Evolutionary conservation across 1,140 invertebrate genomes (phyloP).

Genomic region (Homarus americanus): DNA sequence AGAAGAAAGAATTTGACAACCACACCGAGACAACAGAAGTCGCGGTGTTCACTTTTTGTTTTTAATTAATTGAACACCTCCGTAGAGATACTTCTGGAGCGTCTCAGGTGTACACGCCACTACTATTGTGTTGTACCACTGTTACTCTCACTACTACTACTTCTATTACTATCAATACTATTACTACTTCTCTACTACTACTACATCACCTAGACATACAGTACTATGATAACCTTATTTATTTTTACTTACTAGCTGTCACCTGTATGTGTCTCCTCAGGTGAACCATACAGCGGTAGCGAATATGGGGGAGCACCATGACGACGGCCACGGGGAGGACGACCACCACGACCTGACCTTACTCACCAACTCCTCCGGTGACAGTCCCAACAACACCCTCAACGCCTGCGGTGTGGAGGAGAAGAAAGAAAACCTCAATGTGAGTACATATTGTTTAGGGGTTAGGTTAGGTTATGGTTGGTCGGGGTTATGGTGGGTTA

Average conservation of each 20-base stretch:
- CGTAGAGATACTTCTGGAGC: too few species aligned
- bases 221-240: too few species aligned
- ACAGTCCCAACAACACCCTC: neutral
- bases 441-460: neutral
- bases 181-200: neutral
- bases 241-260: too few species aligned
- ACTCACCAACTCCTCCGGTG: neutral
- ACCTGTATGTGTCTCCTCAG: slow-evolving; percentile 15
- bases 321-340: neutral
- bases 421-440: slow-evolving; percentile 39
- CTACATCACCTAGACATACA: too few species aligned
- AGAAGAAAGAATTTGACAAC: too few species aligned
- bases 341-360: neutral
- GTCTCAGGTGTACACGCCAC: too few species aligned
- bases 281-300: slow-evolving; percentile 72
- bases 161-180: neutral
- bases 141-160: neutral
- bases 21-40: too few species aligned
- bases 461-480: too few species aligned
- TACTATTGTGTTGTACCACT: neutral
- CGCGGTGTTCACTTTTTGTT: too few species aligned
- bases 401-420: slow-evolving; percentile 41
- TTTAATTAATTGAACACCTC: too few species aligned
- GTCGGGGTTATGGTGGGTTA: too few species aligned
- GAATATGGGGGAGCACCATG: slow-evolving; percentile 8